Evolutionary conservation across 92 coral and sea anemone species (phyloP), one percentile per base, ranked within the genome.

Genomic region (Nematostella vectensis): DNA sequence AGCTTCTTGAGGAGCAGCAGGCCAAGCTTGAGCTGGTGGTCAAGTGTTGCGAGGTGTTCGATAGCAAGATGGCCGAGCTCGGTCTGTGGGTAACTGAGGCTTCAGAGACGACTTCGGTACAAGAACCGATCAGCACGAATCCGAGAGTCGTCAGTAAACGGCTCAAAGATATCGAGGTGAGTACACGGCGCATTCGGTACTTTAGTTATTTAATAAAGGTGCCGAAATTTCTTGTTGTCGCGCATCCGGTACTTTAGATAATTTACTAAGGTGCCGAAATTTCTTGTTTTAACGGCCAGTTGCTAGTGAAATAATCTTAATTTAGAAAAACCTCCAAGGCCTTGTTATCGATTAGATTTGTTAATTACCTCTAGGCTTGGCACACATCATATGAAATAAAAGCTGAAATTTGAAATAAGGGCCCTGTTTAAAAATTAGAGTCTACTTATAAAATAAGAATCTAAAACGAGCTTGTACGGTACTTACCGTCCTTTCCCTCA

Each of bases 151-250:
- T 87, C 36, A 61, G 58, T 57, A 82, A 61, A 73, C 78, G 88
- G 57, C 81, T 91, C 17, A 87, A 86, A 42, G 91, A 87, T 57
- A 80, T 88, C 1, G 98, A 86, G 84, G 97, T 89, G 23, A 38
- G 78, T 42, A 15, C 21, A 12, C n/a, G n/a, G n/a, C n/a, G n/a
- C n/a, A n/a, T n/a, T n/a, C n/a, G 15, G 2, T 4, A 10, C 3
- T 28, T 16, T 45, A 11, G 6, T 18, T 27, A 21, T 12, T 25
- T 18, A 16, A 6, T 9, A 3, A n/a, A 25, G 19, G 1, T 40
- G 11, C 12, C 10, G 0, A 16, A 15, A 12, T 58, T 21, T 20
- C 20, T 29, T 29, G 13, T 0, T 52, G 47, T 33, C 20, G 25
- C n/a, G 11, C 21, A 6, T 48, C 8, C 10, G 10, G 44, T 37